phyloP scores from a whole-genome alignment of 2,113 vertebrate species.

The Podarcis cretensis region DNA sequence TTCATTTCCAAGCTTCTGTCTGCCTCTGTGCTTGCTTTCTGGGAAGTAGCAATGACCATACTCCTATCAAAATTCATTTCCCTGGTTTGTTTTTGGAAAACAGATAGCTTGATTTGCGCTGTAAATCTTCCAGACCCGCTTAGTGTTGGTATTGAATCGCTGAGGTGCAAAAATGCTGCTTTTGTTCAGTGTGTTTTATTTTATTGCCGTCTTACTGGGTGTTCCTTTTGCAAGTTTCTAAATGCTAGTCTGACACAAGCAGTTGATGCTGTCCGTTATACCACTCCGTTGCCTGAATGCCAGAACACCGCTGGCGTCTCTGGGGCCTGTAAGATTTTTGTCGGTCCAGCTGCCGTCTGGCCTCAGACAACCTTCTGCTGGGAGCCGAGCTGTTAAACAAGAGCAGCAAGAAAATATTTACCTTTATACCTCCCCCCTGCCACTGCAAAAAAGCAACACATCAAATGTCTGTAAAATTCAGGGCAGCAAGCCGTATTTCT shows the following conservation, averaged over 20 bases:
- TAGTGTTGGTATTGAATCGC: neutral
- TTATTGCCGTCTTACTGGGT: neutral
- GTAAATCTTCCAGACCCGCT: neutral
- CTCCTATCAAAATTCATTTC: neutral
- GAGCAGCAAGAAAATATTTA: too few relatives aligned
- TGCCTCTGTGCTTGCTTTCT: neutral
- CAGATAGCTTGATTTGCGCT: neutral
- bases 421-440: neutral
- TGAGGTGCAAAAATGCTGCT: too few relatives aligned
- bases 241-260: neutral
- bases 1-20: too few relatives aligned
- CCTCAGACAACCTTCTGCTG: neutral
- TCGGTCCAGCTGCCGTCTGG: too few relatives aligned
- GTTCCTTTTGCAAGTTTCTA: neutral
- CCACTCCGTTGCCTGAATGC: neutral
- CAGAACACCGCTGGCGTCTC: neutral
- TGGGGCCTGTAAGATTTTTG: neutral
- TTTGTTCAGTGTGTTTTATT: neutral
- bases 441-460: neutral
- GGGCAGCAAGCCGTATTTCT: neutral
- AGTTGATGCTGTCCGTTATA: neutral
- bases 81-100: neutral
- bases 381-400: too few relatives aligned
- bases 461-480: neutral
- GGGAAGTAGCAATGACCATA: neutral